Evolutionary conservation across 2,797 vertebrate genomes (phyloP), one percentile per base, ranked within the genome.

Genomic region (Gambusia yucatana): DNA sequence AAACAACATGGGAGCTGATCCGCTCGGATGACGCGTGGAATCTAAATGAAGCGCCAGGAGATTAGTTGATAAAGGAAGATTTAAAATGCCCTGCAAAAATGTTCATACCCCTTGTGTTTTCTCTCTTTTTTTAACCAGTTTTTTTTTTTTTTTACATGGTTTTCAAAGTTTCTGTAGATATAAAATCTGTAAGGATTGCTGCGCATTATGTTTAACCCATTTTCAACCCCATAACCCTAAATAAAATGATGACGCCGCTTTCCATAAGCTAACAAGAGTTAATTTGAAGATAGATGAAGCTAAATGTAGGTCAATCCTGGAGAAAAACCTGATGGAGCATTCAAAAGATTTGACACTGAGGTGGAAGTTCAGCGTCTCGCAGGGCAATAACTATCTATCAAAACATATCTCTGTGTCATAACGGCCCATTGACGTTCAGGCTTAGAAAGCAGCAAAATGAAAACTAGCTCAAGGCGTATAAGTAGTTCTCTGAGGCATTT

Each of bases 21-120:
- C 41, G 6, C 39, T 83, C 20, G 47, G 57, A 33, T 44, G 43
- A 7, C 8, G 73, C 1, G n/a, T 48, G 79, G 36, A 67, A 63
- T 52, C 43, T 73, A n/a, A 79, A 70, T 78, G 46, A 10, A 10
- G 33, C 33, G 14, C 77, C 48, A 69, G 79, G 72, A 86, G 70
- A 43, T 63, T 0, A 22, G 16, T 78, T 3, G 6, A 25, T 71
- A 44, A 75, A 17, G 4, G 33, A 17, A 79, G 17, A 48, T 52
- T 28, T n/a, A 30, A 50, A 28, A n/a, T 14, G 39, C 25, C 39
- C 65, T 69, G 65, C 39, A n/a, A 69, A 43, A 14, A 44, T 44
- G 10, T 6, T 69, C 11, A 14, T n/a, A 43, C 41, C 2, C 39
- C 65, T 25, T 25, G 11, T 13, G 9, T 57, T 59, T 30, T 59